These are phyloP conservation scores for Enteromius trimaculatus DNA, from an alignment of 2,797 vertebrate genomes.

Conservation along the genomic window DNA sequence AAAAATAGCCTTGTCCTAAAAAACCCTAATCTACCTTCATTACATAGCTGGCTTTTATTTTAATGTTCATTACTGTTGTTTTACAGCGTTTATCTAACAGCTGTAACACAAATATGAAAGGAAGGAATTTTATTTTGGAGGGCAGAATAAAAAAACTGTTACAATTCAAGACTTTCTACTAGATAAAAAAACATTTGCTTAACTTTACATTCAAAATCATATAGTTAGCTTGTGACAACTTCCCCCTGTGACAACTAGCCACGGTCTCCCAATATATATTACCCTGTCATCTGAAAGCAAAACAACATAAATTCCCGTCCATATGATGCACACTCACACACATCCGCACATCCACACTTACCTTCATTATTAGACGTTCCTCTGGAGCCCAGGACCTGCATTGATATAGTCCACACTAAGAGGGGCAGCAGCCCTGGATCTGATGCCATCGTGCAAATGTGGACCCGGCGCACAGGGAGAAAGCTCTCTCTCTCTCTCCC, in stretches of 20 bases:
- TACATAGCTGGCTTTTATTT: not conserved
- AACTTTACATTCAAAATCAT: slow-evolving; percentile 1
- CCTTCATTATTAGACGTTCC: slow-evolving; percentile 76
- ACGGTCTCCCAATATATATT: not conserved
- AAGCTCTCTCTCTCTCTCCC: slow-evolving; percentile 70
- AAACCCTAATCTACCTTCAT: not conserved
- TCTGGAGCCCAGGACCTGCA: slow-evolving; percentile 69
- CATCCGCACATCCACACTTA: slow-evolving; percentile 56
- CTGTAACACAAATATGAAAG: not conserved
- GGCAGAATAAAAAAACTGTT: not conserved
- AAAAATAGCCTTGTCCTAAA: not conserved
- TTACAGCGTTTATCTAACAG: not conserved
- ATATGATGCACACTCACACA: slow-evolving; percentile 33
- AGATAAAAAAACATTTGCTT: not conserved
- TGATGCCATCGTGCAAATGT: slow-evolving; percentile 78
- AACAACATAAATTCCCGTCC: slow-evolving; percentile 39
- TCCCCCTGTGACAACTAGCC: slow-evolving; percentile 13
- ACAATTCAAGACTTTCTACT: not conserved
- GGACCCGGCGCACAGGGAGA: slow-evolving; percentile 63
- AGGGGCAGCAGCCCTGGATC: slow-evolving; percentile 76
- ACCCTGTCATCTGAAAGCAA: slow-evolving; percentile 10
- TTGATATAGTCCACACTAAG: slow-evolving; percentile 80
- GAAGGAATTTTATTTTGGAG: not conserved
- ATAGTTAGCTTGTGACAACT: not conserved
- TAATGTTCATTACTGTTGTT: not conserved